Evolutionary conservation across 64 coral and sea anemone species (phyloP), one percentile per base, ranked within the genome.

Genomic region (Platygyra sinensis): DNA sequence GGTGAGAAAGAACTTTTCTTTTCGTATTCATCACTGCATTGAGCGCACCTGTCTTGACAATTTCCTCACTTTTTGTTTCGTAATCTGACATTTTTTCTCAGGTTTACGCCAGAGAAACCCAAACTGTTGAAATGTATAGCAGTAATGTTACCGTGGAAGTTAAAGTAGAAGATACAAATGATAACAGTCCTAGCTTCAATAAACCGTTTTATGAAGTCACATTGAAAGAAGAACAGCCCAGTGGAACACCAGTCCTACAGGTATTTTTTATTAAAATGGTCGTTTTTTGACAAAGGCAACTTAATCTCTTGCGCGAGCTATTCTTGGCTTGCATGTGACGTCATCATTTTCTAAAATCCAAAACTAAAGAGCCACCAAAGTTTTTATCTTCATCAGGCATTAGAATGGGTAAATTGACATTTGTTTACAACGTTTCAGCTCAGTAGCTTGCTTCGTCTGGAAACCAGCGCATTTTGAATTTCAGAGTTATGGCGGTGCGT

Each of bases 131-230:
- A 61, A 31, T 49, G 29, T 88, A 75, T 51, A 74, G 57, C 55
- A 88, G n/a, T 52, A 88, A 88, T 76, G 51, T 76, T 15, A 88
- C 75, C 19, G 90, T 92, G 33, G 25, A 22, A 6, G 63, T 92
- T 10, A 52, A 24, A 52, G 90, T 87, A 22, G 76, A 87, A 52
- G 90, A 92, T 46, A 73, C 29, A 67, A 92, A 92, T 77, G 90
- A 92, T 63, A 86, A 92, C 90, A 24, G 24, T 5, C 90, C 90
- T 14, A 46, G 29, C 51, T 88, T 88, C 32, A 16, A n/a, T 20
- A 30, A 46, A 24, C 51, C 24, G 11, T 64, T 76, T 15, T 88
- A 88, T 32, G 31, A 60, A 52, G 52, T 77, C 0, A 36, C 86
- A 22, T 1, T 88, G 18, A 17, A 75, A 52, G 86, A 88, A 28